A percentile compares a stretch with the other conserved stretches of the same genome.
phyloP scores from a whole-genome alignment of 2,113 vertebrate genomes.

The Rynchops niger region DNA sequence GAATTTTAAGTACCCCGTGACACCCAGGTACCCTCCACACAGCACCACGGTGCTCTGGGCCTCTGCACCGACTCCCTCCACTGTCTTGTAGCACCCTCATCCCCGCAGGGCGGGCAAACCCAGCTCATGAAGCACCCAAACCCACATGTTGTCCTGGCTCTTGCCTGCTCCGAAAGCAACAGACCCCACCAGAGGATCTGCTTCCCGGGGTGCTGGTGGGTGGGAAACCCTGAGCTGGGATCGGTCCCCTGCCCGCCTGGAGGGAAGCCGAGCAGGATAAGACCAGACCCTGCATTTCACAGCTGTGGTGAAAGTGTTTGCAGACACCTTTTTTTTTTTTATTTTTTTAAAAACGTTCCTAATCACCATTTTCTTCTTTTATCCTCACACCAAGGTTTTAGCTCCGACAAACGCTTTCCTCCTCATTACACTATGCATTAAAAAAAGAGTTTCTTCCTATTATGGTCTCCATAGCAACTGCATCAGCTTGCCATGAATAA shows the following conservation, averaged over 20 bases:
- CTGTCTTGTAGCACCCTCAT: neutral
- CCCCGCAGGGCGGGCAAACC: accelerated
- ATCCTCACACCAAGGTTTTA: neutral
- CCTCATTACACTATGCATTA: neutral
- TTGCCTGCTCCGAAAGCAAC: neutral
- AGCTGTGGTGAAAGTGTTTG: neutral
- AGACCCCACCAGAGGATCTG: accelerated
- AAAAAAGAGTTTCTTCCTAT: neutral
- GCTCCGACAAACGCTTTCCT: neutral
- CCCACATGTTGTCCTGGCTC: accelerated
- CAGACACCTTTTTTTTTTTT: neutral
- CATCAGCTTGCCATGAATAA: conserved; percentile 37
- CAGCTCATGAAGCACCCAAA: neutral
- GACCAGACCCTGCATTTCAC: neutral
- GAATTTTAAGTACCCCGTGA: neutral
- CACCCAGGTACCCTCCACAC: accelerated
- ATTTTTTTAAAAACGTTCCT: neutral
- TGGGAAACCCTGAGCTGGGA: neutral
- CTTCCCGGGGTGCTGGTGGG: neutral
- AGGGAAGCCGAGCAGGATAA: neutral
- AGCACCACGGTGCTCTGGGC: neutral
- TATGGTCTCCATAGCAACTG: conserved; percentile 54
- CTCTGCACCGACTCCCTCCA: neutral
- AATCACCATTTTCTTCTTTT: neutral
- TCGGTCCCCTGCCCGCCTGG: accelerated